A percentile compares a stretch with the other conserved stretches of the same genome.
phyloP scores from a whole-genome alignment of 2,113 vertebrate genomes.

The Pterophyllum scalare region DNA sequence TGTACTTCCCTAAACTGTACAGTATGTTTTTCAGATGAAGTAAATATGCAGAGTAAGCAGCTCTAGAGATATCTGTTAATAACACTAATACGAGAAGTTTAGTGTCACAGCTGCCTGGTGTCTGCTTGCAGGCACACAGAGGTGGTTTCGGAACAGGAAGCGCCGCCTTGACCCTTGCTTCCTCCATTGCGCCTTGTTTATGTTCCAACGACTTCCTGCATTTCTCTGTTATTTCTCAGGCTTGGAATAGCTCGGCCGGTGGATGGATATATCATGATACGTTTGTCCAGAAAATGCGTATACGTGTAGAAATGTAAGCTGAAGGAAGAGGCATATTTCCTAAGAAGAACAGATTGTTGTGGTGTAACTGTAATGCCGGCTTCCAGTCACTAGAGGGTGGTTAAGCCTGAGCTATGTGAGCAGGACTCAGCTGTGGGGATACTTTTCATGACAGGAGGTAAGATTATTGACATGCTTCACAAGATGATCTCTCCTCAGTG shows the following conservation, averaged over 20 bases:
- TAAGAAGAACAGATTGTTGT: slow-evolving; percentile 10
- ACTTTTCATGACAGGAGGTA: slow-evolving; percentile 47
- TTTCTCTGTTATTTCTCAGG: slow-evolving; percentile 75
- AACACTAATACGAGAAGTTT: not conserved
- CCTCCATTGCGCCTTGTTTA: slow-evolving; percentile 82
- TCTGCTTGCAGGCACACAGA: slow-evolving; percentile 38
- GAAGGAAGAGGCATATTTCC: slow-evolving; percentile 20
- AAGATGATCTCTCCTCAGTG: not conserved
- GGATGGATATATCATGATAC: slow-evolving; percentile 48
- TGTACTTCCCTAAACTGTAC: not conserved
- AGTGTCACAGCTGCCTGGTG: slow-evolving; percentile 14
- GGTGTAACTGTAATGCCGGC: slow-evolving; percentile 45
- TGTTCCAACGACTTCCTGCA: slow-evolving; percentile 80
- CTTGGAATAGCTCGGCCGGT: slow-evolving; percentile 56
- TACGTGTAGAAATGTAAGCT: slow-evolving; percentile 17
- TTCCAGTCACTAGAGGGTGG: slow-evolving; percentile 78
- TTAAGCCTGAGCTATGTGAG: slow-evolving; percentile 64
- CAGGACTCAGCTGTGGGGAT: not conserved
- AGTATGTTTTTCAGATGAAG: not conserved
- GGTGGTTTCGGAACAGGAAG: slow-evolving; percentile 81
- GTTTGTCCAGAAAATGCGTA: slow-evolving; percentile 42
- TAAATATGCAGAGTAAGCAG: not conserved
- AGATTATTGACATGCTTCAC: slow-evolving; percentile 21
- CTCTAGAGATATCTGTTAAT: not conserved
- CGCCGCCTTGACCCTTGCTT: slow-evolving; percentile 78